Evolutionary conservation across 2,113 vertebrate genomes (phyloP).

Genomic region (Anoura caudifer): DNA sequence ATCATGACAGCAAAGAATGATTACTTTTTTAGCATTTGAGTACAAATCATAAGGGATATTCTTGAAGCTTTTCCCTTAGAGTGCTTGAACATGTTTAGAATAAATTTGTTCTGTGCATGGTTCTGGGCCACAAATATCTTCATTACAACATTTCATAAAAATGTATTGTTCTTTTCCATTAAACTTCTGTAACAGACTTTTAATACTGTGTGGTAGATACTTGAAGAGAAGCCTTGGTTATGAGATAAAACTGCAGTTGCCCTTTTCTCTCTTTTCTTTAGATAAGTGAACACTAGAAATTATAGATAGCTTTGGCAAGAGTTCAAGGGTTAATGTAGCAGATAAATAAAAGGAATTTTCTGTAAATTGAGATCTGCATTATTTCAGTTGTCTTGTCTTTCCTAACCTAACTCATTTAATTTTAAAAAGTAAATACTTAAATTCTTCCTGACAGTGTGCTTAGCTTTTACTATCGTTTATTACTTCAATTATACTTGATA

Average conservation of each 20-base stretch:
- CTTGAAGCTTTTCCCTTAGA: slow-evolving; percentile 33
- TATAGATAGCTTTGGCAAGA: slow-evolving; percentile 86
- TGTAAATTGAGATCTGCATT: slow-evolving; percentile 88
- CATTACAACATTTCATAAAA: slow-evolving; percentile 44
- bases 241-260: slow-evolving; percentile 72
- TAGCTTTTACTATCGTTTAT: slow-evolving; percentile 89
- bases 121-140: slow-evolving; percentile 35
- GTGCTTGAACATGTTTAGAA: background rate
- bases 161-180: slow-evolving; percentile 54
- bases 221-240: slow-evolving; percentile 65
- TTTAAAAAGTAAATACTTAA: slow-evolving; percentile 90
- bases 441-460: slow-evolving; percentile 88
- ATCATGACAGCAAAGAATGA: slow-evolving; percentile 11
- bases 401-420: slow-evolving; percentile 87
- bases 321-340: slow-evolving; percentile 89
- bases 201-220: slow-evolving; percentile 59
- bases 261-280: slow-evolving; percentile 76
- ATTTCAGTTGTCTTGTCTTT: slow-evolving; percentile 88
- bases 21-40: slow-evolving; percentile 27
- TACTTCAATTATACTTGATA: slow-evolving; percentile 88
- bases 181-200: slow-evolving; percentile 62
- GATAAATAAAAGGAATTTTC: slow-evolving; percentile 90
- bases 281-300: slow-evolving; percentile 85
- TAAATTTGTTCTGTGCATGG: slow-evolving; percentile 23
- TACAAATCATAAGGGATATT: slow-evolving; percentile 51